These are phyloP conservation scores for Callipepla californica DNA, from an alignment of 2,113 vertebrate species.

Conservation along the genomic window DNA sequence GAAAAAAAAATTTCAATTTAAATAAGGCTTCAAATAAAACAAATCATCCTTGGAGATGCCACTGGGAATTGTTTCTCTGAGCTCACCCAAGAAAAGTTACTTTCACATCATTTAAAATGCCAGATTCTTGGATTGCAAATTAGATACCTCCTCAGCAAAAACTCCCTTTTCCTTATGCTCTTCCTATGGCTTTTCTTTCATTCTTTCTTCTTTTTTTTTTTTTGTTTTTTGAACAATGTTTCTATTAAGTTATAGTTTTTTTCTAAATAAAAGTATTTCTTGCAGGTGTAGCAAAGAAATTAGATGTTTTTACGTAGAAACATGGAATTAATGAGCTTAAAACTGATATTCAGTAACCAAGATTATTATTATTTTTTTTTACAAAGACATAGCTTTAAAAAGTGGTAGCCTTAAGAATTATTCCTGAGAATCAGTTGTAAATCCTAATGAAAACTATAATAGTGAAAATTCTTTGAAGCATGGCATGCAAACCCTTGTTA, in stretches of 20 bases:
- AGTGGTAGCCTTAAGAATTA: neutral
- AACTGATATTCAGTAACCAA: neutral
- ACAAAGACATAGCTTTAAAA: neutral
- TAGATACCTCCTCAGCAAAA: neutral
- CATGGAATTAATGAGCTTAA: neutral
- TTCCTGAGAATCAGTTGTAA: neutral
- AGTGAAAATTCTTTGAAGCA: neutral
- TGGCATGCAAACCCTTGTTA: neutral
- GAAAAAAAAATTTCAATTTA: slow-evolving; percentile 37
- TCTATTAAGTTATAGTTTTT: neutral
- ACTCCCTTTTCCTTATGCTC: neutral
- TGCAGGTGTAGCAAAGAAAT: neutral
- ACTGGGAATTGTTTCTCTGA: neutral
- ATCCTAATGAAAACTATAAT: neutral
- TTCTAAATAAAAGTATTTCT: neutral
- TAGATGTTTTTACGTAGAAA: neutral
- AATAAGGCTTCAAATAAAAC: slow-evolving; percentile 59
- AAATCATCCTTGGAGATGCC: neutral
- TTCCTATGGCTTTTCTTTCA: neutral
- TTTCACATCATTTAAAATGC: neutral
- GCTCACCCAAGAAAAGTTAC: neutral
- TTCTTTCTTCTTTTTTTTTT: neutral
- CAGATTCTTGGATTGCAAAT: neutral
- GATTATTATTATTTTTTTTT: neutral
- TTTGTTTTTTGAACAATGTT: neutral